Conservation (phyloP, 2,113 vertebrate species). For the Myotis yumanensis region DNA sequence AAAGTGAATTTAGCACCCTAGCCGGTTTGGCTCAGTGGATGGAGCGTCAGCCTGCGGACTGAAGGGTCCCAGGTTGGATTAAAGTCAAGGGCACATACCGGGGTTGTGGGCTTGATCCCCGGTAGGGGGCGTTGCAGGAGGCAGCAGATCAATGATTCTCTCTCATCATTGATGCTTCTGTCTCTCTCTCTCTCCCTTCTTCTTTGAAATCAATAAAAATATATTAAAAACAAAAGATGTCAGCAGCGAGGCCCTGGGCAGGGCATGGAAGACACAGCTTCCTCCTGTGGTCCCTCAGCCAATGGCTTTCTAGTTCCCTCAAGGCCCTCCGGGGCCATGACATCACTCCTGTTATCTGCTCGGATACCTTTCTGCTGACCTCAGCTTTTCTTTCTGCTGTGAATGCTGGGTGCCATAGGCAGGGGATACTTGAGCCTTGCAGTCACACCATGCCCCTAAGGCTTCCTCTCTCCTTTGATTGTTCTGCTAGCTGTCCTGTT, state of each 20-base stretch:
- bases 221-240: not conserved
- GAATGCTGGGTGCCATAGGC: not conserved
- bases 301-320: not conserved
- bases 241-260: not conserved
- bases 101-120: too few species aligned
- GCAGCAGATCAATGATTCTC: too few species aligned
- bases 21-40: too few species aligned
- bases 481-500: not conserved
- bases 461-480: not conserved
- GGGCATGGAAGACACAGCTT: not conserved
- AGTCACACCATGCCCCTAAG: not conserved
- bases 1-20: not conserved
- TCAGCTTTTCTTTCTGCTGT: not conserved
- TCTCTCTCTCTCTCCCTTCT: too few species aligned
- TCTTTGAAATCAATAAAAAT: too few species aligned
- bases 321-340: not conserved
- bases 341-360: not conserved
- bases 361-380: conserved; percentile 5
- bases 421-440: accelerated
- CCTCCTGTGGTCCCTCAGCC: not conserved
- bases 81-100: too few species aligned
- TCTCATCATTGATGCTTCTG: too few species aligned
- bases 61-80: too few species aligned
- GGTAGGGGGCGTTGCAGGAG: too few species aligned
- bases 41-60: too few species aligned